Conservation (phyloP, 35 echinoderm and acorn worm genomes). For the Lytechinus variegatus region DNA sequence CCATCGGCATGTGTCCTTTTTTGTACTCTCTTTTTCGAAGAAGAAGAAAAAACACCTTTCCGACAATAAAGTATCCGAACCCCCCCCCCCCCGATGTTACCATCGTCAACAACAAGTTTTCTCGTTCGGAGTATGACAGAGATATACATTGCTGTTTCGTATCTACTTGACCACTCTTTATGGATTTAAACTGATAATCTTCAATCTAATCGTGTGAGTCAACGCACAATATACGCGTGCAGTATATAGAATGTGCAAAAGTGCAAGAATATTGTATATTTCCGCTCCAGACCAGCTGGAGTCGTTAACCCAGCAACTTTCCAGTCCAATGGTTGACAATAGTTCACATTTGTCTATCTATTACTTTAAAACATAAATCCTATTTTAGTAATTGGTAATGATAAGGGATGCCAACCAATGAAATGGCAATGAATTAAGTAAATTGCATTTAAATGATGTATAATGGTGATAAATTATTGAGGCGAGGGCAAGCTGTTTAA, state of each 20-base stretch:
- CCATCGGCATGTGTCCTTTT: neutral
- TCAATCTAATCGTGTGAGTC: neutral
- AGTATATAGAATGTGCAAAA: neutral
- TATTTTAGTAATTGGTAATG: neutral
- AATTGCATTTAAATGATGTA: neutral
- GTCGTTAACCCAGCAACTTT: neutral
- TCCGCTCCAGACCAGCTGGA: neutral
- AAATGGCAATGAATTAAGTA: conserved; percentile 20
- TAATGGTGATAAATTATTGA: neutral
- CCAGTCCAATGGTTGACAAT: neutral
- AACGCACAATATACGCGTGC: neutral
- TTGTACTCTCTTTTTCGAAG: neutral
- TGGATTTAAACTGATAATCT: neutral
- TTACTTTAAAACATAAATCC: neutral
- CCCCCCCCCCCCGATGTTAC: neutral
- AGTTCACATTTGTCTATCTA: neutral
- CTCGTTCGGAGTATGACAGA: neutral
- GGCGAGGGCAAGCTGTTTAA: neutral
- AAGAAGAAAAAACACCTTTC: neutral
- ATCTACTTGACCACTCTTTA: neutral
- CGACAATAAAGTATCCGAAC: neutral
- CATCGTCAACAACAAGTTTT: neutral
- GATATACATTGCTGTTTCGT: neutral
- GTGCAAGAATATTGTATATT: neutral
- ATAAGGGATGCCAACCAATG: neutral